Percentiles rank a stretch among this genome's conserved stretches.
Evolutionary conservation across 1,140 invertebrate species (phyloP).

Genomic region (Drosophila baimaii): DNA sequence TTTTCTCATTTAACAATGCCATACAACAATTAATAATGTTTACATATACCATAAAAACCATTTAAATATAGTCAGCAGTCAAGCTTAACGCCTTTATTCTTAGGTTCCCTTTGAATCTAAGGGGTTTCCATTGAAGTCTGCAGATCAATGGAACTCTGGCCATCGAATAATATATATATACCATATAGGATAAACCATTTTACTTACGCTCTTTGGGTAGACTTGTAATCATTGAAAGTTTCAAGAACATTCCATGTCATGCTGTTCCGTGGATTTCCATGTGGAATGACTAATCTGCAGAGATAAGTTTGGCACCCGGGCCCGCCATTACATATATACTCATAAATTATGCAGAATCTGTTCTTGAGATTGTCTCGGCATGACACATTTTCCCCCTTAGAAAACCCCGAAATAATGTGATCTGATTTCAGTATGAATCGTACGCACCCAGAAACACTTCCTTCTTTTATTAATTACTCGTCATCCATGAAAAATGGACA

Average conservation of each 20-base stretch:
- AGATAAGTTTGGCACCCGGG: slow-evolving; percentile 5
- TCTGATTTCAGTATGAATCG: slow-evolving; percentile 8
- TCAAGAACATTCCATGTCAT: slow-evolving; percentile 4
- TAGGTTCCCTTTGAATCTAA: background rate
- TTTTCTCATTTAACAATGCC: background rate
- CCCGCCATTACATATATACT: slow-evolving; percentile 2
- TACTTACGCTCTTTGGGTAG: background rate
- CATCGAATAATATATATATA: background rate
- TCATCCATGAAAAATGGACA: slow-evolving; percentile 56
- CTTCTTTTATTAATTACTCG: slow-evolving; percentile 51
- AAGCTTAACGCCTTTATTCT: no score
- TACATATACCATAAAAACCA: no score
- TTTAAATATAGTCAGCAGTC: background rate
- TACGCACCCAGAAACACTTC: slow-evolving; percentile 24
- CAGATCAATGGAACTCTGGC: background rate
- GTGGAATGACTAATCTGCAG: slow-evolving; percentile 15
- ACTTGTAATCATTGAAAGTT: slow-evolving; percentile 7
- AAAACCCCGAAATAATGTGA: slow-evolving; percentile 25
- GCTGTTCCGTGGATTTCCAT: background rate
- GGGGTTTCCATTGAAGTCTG: background rate
- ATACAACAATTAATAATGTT: no score
- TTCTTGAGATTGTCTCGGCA: slow-evolving; percentile 12
- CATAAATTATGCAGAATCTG: slow-evolving; percentile 26
- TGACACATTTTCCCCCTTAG: slow-evolving; percentile 18
- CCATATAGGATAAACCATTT: background rate